Conservation (phyloP, 2,113 vertebrate species). For the Psilopsiagon aurifrons region DNA sequence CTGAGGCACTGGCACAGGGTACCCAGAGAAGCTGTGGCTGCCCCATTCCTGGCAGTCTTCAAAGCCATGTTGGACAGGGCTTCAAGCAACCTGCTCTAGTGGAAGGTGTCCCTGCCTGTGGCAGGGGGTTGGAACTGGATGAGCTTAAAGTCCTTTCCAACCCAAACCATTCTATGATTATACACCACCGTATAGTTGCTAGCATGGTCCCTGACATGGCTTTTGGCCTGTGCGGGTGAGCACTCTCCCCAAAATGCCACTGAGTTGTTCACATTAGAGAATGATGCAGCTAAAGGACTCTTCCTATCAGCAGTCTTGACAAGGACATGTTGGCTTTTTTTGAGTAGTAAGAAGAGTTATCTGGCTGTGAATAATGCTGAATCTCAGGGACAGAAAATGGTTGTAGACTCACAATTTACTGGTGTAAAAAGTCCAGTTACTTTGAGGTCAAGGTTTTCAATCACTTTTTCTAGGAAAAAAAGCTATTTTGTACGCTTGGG, state of each 20-base stretch:
- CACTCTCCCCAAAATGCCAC: neutral
- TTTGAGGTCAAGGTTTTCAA: neutral
- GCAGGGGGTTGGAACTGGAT: neutral
- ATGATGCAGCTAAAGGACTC: neutral
- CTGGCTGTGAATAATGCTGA: neutral
- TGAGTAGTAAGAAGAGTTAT: neutral
- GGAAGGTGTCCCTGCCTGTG: neutral
- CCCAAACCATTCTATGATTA: neutral
- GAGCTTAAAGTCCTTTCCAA: neutral
- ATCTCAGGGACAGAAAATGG: neutral
- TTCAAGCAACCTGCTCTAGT: neutral
- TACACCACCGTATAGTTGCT: neutral
- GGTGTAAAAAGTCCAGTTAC: neutral
- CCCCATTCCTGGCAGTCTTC: neutral
- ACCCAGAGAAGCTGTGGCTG: neutral
- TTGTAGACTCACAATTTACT: neutral
- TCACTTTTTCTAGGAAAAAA: neutral
- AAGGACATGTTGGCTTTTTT: rapidly evolving
- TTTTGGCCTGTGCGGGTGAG: neutral
- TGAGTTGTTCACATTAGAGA: neutral
- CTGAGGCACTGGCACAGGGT: neutral
- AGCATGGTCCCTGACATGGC: neutral
- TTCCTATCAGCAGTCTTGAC: neutral
- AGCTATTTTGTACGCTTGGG: neutral
- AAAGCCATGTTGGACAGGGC: neutral